Conservation (phyloP, 2,113 vertebrate genomes). For the Lepus americanus region DNA sequence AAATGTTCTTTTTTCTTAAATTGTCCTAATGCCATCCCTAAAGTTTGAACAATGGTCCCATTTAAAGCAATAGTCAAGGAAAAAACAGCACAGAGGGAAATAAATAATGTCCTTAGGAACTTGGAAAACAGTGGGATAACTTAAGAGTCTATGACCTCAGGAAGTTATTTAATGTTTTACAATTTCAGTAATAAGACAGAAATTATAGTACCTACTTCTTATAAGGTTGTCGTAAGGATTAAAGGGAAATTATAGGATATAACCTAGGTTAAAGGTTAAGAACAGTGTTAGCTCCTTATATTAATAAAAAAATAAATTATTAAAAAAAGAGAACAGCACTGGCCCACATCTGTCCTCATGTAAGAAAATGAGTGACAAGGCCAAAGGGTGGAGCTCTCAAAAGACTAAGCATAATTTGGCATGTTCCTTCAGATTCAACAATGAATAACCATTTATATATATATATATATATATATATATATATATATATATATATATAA, state of each 20-base stretch:
- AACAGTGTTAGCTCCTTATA: not conserved
- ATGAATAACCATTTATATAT: conserved; percentile 12
- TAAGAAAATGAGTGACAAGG: conserved; percentile 50
- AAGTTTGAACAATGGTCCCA: conserved; percentile 50
- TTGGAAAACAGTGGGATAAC: not conserved
- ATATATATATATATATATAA: conserved; percentile 41
- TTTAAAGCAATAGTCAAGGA: conserved; percentile 27
- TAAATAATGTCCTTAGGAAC: conserved; percentile 19
- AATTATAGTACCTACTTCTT: conserved; percentile 40
- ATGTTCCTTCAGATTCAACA: conserved; percentile 29
- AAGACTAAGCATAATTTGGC: conserved; percentile 26
- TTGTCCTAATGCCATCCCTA: conserved; percentile 2
- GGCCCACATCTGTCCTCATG: not conserved
- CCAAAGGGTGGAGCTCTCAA: conserved; percentile 9
- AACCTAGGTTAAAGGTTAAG: conserved; percentile 34
- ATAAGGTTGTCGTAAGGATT: not conserved
- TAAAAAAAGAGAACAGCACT: no score
- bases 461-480: no score
- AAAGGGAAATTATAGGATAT: conserved; percentile 56
- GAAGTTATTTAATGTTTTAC: conserved; percentile 48
- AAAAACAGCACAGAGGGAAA: not conserved
- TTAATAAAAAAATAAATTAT: no score
- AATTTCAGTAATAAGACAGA: conserved; percentile 59
- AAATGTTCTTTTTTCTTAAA: conserved; percentile 59
- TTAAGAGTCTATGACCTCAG: conserved; percentile 33